These are phyloP conservation scores for Eptatretus atami DNA, from an alignment of 2,797 vertebrate species.

Conservation along the genomic window DNA sequence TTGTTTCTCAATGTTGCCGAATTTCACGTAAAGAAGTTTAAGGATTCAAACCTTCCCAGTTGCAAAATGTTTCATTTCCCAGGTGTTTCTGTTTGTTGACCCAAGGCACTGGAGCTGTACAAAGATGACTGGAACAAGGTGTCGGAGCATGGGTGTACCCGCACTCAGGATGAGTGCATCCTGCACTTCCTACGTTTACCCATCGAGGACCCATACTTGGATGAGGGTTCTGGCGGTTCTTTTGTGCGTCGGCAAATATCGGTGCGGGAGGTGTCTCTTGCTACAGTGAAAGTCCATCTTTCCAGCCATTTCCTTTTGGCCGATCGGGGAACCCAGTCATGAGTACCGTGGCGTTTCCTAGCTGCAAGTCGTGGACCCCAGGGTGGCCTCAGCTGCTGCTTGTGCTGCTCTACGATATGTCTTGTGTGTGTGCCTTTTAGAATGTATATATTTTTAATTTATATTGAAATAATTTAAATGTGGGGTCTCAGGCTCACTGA, in stretches of 20 bases:
- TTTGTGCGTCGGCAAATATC: too few relatives aligned
- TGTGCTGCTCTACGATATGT: conserved; percentile 51
- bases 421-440: not conserved
- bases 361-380: conserved; percentile 66
- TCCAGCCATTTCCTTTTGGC: conserved; percentile 85
- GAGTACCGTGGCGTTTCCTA: conserved; percentile 88
- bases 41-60: too few relatives aligned
- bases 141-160: conserved; percentile 70
- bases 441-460: too few relatives aligned
- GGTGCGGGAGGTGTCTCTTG: too few relatives aligned
- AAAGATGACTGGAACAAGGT: conserved; percentile 99
- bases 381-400: conserved; percentile 65
- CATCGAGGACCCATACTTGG: conserved; percentile 74
- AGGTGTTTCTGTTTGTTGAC: not conserved
- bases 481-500: too few relatives aligned
- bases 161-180: conserved; percentile 85
- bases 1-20: too few relatives aligned
- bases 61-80: too few relatives aligned
- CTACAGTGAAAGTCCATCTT: conserved; percentile 16
- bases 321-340: conserved; percentile 88
- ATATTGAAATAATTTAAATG: too few relatives aligned
- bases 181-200: conserved; percentile 69
- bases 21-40: too few relatives aligned
- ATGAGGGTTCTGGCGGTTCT: conserved; percentile 11
- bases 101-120: conserved; percentile 74